Conservation (phyloP, 2,888 invertebrate species). For the Drosophila fungiperda region DNA sequence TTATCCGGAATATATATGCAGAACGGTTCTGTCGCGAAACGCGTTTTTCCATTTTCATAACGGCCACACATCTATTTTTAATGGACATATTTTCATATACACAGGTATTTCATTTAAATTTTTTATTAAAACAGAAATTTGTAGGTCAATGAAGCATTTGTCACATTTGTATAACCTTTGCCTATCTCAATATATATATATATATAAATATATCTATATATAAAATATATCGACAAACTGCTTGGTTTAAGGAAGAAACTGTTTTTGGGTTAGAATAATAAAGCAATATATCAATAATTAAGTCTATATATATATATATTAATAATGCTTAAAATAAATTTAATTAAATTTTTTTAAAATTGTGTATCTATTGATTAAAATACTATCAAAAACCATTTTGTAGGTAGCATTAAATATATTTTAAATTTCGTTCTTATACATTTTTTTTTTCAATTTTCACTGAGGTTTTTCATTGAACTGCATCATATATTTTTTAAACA, state of each 20-base stretch:
- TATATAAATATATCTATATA: neutral
- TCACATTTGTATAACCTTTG: neutral
- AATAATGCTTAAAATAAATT: neutral
- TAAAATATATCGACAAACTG: neutral
- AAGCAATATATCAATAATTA: neutral
- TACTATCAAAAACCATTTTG: neutral
- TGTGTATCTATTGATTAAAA: too few species aligned
- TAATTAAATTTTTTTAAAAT: neutral
- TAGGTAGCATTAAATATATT: neutral
- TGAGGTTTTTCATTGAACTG: too few species aligned
- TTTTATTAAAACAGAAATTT: conserved; percentile 22
- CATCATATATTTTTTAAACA: too few species aligned
- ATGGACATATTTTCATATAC: conserved; percentile 65
- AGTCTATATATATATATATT: too few species aligned
- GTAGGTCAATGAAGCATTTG: conserved; percentile 24
- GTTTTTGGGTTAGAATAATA: neutral
- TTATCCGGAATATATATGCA: conserved; percentile 26
- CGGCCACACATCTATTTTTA: conserved; percentile 74
- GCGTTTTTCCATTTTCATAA: conserved; percentile 32
- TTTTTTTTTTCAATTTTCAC: too few species aligned
- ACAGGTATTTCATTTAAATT: conserved; percentile 33
- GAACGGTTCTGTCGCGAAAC: conserved; percentile 35
- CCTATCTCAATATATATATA: neutral
- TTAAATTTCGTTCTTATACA: neutral
- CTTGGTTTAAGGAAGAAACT: neutral